Conservation (phyloP, 2,888 invertebrate genomes). For the Oxyteleia sp. region DNA sequence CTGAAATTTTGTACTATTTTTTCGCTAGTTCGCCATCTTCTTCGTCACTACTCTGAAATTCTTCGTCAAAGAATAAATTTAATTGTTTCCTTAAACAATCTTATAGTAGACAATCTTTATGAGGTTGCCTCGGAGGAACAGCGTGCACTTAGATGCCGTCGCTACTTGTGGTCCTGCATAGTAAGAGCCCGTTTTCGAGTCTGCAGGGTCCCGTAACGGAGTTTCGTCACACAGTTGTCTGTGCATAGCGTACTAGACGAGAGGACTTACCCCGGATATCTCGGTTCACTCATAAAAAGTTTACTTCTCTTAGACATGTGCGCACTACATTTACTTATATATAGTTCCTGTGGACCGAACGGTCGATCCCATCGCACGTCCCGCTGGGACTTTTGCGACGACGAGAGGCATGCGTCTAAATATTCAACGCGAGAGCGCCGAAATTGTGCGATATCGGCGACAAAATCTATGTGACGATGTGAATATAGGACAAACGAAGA, state of each 20-base stretch:
- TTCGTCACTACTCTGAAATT: no score
- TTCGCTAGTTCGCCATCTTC: no score
- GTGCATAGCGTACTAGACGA: constrained; percentile 83
- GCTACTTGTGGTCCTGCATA: constrained; percentile 76
- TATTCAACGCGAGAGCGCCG: constrained; percentile 56
- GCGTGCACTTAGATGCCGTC: constrained; percentile 42
- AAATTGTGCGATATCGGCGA: constrained; percentile 56
- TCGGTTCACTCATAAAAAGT: constrained; percentile 84
- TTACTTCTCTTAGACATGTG: constrained; percentile 76
- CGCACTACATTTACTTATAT: constrained; percentile 58
- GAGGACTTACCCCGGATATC: constrained; percentile 73
- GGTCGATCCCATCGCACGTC: constrained; percentile 42
- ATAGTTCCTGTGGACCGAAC: constrained; percentile 41
- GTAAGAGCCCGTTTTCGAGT: constrained; percentile 73
- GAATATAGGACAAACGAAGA: constrained; percentile 10
- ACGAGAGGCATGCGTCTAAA: constrained; percentile 56
- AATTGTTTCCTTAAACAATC: constrained; percentile 62
- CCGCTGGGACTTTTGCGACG: constrained; percentile 66
- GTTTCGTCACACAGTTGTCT: constrained; percentile 86
- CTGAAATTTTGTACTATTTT: no score
- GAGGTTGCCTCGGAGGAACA: constrained; percentile 20
- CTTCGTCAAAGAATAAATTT: no score
- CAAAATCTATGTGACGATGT: constrained; percentile 30
- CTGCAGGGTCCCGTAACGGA: constrained; percentile 82
- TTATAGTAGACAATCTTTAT: constrained; percentile 38